phyloP scores from a whole-genome alignment of 2,797 vertebrate genomes.

The Crotalus adamanteus region DNA sequence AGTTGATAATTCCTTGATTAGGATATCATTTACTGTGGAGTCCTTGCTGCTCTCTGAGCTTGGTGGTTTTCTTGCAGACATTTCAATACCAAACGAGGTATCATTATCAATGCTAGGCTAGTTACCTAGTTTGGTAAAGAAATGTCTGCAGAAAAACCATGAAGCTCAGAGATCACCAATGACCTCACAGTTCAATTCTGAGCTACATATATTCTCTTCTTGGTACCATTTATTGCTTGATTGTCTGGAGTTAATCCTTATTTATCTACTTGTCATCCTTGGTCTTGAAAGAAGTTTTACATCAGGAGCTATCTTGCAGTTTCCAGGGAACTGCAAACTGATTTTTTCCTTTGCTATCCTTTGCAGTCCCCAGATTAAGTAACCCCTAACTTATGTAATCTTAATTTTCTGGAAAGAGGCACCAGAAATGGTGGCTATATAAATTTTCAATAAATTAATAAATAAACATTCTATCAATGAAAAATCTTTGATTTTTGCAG shows the following conservation, averaged over 20 bases:
- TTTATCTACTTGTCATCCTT: background rate
- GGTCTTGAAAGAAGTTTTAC: background rate
- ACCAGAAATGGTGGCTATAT: background rate
- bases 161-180: background rate
- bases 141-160: background rate
- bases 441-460: background rate
- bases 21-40: background rate
- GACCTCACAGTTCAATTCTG: background rate
- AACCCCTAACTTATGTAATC: background rate
- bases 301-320: background rate
- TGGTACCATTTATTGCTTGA: background rate
- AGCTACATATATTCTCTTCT: background rate
- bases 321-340: background rate
- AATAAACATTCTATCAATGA: background rate
- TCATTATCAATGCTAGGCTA: background rate
- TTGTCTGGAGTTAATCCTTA: background rate
- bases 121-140: background rate
- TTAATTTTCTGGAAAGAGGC: background rate
- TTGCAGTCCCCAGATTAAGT: background rate
- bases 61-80: background rate
- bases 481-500: background rate
- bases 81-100: background rate
- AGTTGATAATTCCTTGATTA: background rate
- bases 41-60: background rate
- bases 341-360: background rate